Evolutionary conservation across 2,797 vertebrate genomes (phyloP).

Genomic region (Sebastes vulpes): DNA sequence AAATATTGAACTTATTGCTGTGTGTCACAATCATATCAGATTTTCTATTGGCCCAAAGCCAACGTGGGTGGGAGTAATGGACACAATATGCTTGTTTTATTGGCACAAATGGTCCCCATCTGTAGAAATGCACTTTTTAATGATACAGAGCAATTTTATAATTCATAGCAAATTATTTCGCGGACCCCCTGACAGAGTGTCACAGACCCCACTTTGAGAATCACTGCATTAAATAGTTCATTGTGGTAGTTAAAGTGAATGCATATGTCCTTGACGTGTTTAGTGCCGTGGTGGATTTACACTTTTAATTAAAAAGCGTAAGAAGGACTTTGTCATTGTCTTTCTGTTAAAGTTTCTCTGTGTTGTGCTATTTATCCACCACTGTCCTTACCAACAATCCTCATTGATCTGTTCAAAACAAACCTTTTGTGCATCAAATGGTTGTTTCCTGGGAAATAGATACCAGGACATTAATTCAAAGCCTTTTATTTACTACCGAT

Average conservation of each 20-base stretch:
- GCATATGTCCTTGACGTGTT: not conserved
- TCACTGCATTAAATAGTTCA: not conserved
- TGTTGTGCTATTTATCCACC: not conserved
- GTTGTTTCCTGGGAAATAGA: not conserved
- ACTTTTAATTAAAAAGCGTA: not conserved
- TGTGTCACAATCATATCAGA: too few relatives aligned
- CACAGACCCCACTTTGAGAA: too few relatives aligned
- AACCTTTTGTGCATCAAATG: not conserved
- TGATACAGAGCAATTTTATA: too few relatives aligned
- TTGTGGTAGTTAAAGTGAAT: not conserved
- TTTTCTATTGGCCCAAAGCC: too few relatives aligned
- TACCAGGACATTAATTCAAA: not conserved
- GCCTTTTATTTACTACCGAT: not conserved
- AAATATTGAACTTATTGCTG: too few relatives aligned
- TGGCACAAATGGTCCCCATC: too few relatives aligned
- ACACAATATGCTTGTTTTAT: too few relatives aligned
- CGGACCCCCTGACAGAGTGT: too few relatives aligned
- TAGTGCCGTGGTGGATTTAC: not conserved
- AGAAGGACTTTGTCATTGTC: not conserved
- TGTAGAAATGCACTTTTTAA: too few relatives aligned
- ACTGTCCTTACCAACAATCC: not conserved
- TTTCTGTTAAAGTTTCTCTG: not conserved
- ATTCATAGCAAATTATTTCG: too few relatives aligned
- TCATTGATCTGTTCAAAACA: not conserved
- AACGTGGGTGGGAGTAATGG: too few relatives aligned